These are phyloP conservation scores for Formica aserva DNA, from an alignment of 2,888 invertebrate genomes.

Conservation along the genomic window DNA sequence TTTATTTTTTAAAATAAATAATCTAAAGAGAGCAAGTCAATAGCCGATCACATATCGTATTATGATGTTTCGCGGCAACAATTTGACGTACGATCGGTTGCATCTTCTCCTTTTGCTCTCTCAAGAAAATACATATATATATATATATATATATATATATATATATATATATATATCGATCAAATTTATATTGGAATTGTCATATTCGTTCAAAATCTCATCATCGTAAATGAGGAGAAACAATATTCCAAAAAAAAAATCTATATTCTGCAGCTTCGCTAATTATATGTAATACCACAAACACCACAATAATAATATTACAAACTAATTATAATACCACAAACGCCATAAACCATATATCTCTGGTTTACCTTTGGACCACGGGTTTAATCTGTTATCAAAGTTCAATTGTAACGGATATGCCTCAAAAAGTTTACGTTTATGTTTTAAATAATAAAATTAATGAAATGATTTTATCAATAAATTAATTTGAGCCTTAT, in stretches of 20 bases:
- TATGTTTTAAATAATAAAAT: neutral
- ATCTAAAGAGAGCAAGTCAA: neutral
- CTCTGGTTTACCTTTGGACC: neutral
- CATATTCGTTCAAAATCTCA: conserved; percentile 48
- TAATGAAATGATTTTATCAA: neutral
- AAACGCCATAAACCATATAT: neutral
- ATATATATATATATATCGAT: conserved; percentile 11
- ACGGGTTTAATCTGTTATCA: neutral
- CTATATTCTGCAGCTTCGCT: neutral
- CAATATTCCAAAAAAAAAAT: neutral
- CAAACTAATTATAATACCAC: neutral
- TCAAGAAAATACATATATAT: neutral
- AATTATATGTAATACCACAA: conserved; percentile 1
- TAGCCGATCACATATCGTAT: neutral
- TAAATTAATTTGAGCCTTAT: neutral
- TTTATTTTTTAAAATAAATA: conserved; percentile 44
- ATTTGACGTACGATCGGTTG: conserved; percentile 68
- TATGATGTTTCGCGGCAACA: conserved; percentile 57
- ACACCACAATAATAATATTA: neutral
- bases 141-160: neutral
- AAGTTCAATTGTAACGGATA: neutral
- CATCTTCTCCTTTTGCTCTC: conserved; percentile 58
- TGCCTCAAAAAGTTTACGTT: neutral
- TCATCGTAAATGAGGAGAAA: conserved; percentile 32
- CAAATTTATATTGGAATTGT: conserved; percentile 59